Conservation (phyloP, 2,797 vertebrate species). For the Lophura swinhoii region DNA sequence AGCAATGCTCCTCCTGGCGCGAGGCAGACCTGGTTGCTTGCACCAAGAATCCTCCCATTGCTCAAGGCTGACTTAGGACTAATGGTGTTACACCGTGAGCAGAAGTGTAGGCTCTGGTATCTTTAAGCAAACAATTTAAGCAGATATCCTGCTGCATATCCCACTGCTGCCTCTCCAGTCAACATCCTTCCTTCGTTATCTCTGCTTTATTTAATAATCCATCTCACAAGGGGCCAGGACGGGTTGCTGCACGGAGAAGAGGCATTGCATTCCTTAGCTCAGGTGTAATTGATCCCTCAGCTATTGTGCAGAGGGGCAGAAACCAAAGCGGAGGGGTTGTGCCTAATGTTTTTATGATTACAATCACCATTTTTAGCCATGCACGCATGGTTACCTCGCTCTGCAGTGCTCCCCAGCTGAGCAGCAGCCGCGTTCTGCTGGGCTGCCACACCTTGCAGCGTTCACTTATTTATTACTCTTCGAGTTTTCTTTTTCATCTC, state of each 20-base stretch:
- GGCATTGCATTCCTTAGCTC: neutral
- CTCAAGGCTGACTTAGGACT: neutral
- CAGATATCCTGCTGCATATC: neutral
- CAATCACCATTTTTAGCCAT: neutral
- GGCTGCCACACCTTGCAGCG: slow-evolving; percentile 47
- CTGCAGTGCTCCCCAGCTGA: neutral
- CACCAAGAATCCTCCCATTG: neutral
- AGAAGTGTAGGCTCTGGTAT: neutral
- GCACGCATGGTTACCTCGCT: neutral
- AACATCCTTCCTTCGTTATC: neutral
- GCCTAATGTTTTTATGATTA: neutral
- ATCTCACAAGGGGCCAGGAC: neutral
- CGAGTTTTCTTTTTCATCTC: slow-evolving; percentile 47
- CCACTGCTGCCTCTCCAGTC: neutral
- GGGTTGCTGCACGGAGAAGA: neutral
- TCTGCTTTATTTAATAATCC: neutral
- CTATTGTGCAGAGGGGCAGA: slow-evolving; percentile 5
- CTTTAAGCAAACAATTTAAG: slow-evolving; percentile 1
- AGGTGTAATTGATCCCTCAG: neutral
- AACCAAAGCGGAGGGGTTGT: neutral
- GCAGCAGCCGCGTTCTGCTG: neutral
- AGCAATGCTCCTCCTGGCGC: too few relatives aligned
- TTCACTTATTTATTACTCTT: slow-evolving; percentile 44
- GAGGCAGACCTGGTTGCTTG: neutral
- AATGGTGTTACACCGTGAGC: neutral